A percentile compares a stretch with the other conserved stretches of the same genome.
phyloP scores from a whole-genome alignment of 2,113 vertebrate species.

The Lonchura striata region DNA sequence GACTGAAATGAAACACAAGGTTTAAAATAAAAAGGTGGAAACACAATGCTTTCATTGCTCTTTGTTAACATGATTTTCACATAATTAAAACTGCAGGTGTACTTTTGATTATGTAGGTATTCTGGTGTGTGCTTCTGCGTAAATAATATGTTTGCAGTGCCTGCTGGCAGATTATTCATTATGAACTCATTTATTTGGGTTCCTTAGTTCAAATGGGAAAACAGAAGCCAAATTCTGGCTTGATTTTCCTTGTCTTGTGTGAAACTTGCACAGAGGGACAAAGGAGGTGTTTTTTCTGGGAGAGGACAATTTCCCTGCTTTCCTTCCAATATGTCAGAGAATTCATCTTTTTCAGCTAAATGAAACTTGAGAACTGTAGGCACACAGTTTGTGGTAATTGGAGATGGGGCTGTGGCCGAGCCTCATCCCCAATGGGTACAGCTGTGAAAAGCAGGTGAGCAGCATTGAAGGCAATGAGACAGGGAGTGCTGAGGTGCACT shows the following conservation, averaged over 20 bases:
- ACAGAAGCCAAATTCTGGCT: neutral
- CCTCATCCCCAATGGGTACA: neutral
- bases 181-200: constrained; percentile 56
- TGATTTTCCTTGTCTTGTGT: neutral
- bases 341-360: neutral
- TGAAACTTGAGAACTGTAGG: neutral
- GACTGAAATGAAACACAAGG: neutral
- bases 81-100: constrained; percentile 49
- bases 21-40: constrained; percentile 22
- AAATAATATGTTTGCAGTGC: constrained; percentile 1
- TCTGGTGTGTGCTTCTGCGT: neutral
- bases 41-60: neutral
- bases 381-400: neutral
- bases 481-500: neutral
- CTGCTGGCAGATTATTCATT: constrained; percentile 36
- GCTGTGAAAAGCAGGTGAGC: neutral
- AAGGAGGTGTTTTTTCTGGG: neutral
- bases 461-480: neutral
- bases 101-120: constrained; percentile 23
- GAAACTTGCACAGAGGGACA: neutral
- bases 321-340: neutral
- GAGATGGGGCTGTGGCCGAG: neutral
- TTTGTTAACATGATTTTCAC: neutral
- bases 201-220: neutral
- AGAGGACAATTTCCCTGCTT: neutral